Evolutionary conservation across 1,140 invertebrate species (phyloP).

Genomic region (Eriocheir sinensis): DNA sequence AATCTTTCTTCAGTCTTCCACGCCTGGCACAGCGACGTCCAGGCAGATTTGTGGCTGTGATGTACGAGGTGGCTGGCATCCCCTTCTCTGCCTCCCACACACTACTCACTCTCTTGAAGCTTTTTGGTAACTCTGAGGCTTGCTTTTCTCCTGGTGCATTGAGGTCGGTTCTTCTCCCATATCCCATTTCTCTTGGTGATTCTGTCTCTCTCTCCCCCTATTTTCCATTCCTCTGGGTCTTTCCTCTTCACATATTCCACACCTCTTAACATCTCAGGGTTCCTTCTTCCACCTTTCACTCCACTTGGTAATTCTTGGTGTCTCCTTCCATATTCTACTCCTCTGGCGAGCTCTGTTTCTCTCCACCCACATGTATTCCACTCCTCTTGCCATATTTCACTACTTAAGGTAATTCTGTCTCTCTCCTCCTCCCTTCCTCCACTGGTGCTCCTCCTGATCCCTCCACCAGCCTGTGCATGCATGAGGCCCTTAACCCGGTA

Average conservation of each 20-base stretch:
- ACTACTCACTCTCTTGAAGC: not conserved
- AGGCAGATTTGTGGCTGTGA: not conserved
- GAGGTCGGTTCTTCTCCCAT: not conserved
- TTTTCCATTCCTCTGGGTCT: too few species aligned
- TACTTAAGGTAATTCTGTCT: too few species aligned
- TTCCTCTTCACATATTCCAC: too few species aligned
- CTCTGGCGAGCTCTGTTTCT: too few species aligned
- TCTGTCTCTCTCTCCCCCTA: not conserved
- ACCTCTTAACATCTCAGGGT: not conserved
- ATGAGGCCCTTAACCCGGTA: not conserved
- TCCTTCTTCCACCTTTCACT: not conserved
- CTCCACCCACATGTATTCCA: too few species aligned
- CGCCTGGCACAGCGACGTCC: not conserved
- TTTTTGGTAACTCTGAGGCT: too few species aligned
- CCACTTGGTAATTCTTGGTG: too few species aligned
- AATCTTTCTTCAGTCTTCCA: too few species aligned
- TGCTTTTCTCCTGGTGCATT: too few species aligned
- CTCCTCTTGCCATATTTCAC: too few species aligned
- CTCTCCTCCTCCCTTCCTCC: too few species aligned
- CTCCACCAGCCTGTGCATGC: not conserved
- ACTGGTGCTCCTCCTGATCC: not conserved
- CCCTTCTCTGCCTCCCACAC: not conserved
- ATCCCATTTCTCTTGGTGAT: not conserved
- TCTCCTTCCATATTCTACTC: too few species aligned
- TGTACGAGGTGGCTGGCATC: not conserved